Conservation (phyloP, 2,888 invertebrate genomes). For the Coleophora deauratella region DNA sequence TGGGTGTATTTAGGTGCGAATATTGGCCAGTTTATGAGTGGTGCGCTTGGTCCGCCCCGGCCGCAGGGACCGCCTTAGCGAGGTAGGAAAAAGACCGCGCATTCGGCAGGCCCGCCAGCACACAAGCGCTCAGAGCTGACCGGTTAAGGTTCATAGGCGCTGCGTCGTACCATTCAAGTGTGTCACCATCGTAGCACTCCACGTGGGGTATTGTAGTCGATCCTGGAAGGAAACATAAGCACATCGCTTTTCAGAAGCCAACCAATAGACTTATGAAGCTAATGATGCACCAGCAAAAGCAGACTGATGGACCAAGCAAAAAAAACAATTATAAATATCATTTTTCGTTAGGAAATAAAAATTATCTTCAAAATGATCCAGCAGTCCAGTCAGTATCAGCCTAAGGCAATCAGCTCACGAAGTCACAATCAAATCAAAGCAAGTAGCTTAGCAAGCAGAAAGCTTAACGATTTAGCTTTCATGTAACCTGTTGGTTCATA, state of each 20-base stretch:
- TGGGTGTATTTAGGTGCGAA: constrained; percentile 1
- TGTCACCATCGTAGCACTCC: constrained; percentile 83
- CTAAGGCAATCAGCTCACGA: no score
- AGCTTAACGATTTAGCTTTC: no score
- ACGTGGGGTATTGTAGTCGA: constrained; percentile 82
- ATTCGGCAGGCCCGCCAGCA: constrained; percentile 81
- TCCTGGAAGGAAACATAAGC: constrained; percentile 67
- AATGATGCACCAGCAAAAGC: no score
- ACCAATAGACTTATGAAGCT: no score
- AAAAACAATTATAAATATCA: no score
- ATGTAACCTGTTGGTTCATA: no score
- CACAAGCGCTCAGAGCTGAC: constrained; percentile 86
- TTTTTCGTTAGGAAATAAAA: no score
- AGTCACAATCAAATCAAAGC: no score
- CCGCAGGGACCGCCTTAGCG: constrained; percentile 63
- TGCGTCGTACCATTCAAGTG: constrained; percentile 79
- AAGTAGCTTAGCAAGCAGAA: no score
- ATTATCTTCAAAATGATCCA: no score
- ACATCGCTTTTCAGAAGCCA: no score
- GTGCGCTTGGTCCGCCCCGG: constrained; percentile 61
- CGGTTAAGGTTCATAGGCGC: constrained; percentile 87
- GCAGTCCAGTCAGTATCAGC: no score
- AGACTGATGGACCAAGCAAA: neutral
- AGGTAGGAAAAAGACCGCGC: constrained; percentile 78
- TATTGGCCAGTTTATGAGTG: constrained; percentile 31